These are phyloP conservation scores for Urocynchramus pylzowi DNA, from an alignment of 2,113 vertebrate species.

Conservation along the genomic window DNA sequence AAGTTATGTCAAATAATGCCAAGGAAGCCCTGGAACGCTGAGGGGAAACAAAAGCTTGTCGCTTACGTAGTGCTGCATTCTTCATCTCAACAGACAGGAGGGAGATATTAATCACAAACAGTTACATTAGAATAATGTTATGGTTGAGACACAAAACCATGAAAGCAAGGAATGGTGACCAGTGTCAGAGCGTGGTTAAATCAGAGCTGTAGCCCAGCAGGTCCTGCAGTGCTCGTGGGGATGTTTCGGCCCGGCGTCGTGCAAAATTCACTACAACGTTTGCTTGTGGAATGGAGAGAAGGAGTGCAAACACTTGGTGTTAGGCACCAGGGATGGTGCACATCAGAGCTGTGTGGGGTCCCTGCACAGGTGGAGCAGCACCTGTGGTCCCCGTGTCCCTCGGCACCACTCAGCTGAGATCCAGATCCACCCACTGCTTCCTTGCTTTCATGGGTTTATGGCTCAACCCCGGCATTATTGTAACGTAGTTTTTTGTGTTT, in stretches of 20 bases:
- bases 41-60: neutral
- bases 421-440: neutral
- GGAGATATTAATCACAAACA: conserved; percentile 46
- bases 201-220: neutral
- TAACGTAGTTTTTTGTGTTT: conserved; percentile 83
- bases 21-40: neutral
- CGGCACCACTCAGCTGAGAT: neutral
- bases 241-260: accelerated
- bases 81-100: neutral
- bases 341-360: neutral
- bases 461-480: conserved; percentile 62
- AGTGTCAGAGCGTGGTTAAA: neutral
- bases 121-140: conserved; percentile 62
- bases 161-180: conserved; percentile 1
- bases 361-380: neutral
- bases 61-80: neutral
- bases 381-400: neutral
- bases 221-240: accelerated
- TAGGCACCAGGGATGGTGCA: neutral
- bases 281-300: neutral
- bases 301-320: neutral
- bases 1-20: neutral
- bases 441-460: conserved; percentile 69
- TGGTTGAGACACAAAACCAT: conserved; percentile 41
- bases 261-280: accelerated